Base-by-base conservation (phyloP, 2,797 vertebrate species). In the Pogoniulus pusillus region DNA sequence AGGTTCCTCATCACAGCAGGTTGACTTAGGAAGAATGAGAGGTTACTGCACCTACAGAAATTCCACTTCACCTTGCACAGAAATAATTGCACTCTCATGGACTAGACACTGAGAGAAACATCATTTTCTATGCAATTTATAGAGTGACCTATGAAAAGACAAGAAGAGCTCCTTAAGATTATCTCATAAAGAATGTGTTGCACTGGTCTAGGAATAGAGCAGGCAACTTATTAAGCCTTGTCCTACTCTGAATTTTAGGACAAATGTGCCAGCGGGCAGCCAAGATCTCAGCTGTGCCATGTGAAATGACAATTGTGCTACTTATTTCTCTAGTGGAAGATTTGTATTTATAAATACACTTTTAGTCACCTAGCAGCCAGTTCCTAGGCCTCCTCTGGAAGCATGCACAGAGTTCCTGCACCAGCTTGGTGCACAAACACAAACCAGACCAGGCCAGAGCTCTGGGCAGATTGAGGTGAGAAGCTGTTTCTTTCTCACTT, bases 401-500 rank as follows among this genome's bases (percentile, higher is more conserved):
- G 65, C 30, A 45, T 0, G 3, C 43, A 34, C 13, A 57, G 27
- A 58, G n/a, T 23, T 29, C 16, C 5, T 1, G 0, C 29, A 39
- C 43, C 8, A 8, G 41, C 20, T 81, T 47, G 34, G 60, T 71
- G 7, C 41, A 54, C 11, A 59, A 57, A 45, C 19, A 64, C 75
- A 51, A 4, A 4, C 11, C 30, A 41, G 34, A 78, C 32, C 4
- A 82, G 66, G 34, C 12, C 47, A 93, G 39, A 39, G 10, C 37
- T 81, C 70, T 54, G 63, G 6, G 13, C 8, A 76, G 68, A 79
- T 29, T 51, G 16, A 85, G n/a, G 19, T 43, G 68, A 84, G 32
- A 78, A 32, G 13, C 13, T 58, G 26, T 58, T 90, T 84, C 41
- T 72, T 84, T 80, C 45, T 15, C 53, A 60, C 27, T 43, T 74